These are phyloP conservation scores for Corydoras sp. DNA, from an alignment of 2,113 vertebrate species.

Conservation along the genomic window DNA sequence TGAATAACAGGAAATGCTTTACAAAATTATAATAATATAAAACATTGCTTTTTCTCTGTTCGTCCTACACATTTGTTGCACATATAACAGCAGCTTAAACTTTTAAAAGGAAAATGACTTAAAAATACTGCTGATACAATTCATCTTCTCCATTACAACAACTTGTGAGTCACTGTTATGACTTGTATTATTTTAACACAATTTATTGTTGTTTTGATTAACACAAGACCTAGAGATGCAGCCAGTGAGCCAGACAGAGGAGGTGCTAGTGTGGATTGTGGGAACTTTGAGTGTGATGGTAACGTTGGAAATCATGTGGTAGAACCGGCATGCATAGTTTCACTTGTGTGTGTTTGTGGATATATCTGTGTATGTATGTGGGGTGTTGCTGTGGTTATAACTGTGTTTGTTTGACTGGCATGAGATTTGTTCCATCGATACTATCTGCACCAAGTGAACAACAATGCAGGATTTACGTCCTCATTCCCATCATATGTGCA, in stretches of 20 bases:
- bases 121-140: background rate
- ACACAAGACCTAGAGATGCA: background rate
- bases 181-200: background rate
- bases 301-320: background rate
- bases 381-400: background rate
- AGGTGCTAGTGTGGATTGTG: background rate
- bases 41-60: too few species aligned
- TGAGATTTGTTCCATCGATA: background rate
- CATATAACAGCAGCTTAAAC: too few species aligned
- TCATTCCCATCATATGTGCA: background rate
- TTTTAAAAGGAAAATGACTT: too few species aligned
- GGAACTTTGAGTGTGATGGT: background rate
- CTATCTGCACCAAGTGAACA: background rate
- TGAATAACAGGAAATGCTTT: too few species aligned
- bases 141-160: background rate
- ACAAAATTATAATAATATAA: too few species aligned
- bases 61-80: too few species aligned
- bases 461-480: background rate
- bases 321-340: background rate
- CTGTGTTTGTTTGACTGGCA: background rate
- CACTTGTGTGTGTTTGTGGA: background rate
- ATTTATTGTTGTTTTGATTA: background rate
- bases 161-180: background rate
- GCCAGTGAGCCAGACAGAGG: background rate
- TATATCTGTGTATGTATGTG: constrained; percentile 4